A percentile compares a stretch with the other conserved stretches of the same genome.
Conservation (phyloP, 2,797 vertebrate genomes). For the Prionace glauca region DNA sequence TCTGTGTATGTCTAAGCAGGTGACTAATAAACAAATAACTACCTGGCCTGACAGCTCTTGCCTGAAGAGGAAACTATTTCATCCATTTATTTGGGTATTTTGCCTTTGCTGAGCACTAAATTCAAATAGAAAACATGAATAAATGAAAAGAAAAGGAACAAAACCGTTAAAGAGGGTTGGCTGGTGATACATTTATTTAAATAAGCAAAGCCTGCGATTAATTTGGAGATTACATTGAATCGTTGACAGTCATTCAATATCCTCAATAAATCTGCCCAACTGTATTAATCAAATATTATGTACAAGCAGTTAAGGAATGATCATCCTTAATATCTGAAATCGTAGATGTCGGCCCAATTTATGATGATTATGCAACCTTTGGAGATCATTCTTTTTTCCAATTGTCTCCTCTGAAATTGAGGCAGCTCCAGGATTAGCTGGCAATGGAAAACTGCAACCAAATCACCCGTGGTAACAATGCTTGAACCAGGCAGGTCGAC, state of each 20-base stretch:
- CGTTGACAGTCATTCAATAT: constrained; percentile 24
- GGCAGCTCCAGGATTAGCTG: not conserved
- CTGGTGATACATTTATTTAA: constrained; percentile 12
- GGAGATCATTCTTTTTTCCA: not conserved
- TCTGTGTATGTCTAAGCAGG: not conserved
- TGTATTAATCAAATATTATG: constrained; percentile 33
- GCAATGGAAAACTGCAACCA: not conserved
- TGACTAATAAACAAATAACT: not conserved
- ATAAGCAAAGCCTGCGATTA: constrained; percentile 10
- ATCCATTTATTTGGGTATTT: not conserved
- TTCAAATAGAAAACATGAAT: constrained; percentile 22
- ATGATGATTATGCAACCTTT: constrained; percentile 14
- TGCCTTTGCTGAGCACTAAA: not conserved
- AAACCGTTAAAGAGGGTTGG: not conserved
- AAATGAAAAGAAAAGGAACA: constrained; percentile 7
- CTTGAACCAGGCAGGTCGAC: not conserved
- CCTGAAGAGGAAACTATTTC: not conserved
- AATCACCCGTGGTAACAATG: not conserved
- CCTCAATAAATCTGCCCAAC: constrained; percentile 28
- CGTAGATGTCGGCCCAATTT: constrained; percentile 10
- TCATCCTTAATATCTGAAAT: constrained; percentile 12
- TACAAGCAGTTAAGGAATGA: constrained; percentile 6
- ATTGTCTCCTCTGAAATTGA: not conserved
- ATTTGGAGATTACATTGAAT: constrained; percentile 25
- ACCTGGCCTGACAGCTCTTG: not conserved